Conservation (phyloP, 2,888 invertebrate species). For the Cenopis cana region DNA sequence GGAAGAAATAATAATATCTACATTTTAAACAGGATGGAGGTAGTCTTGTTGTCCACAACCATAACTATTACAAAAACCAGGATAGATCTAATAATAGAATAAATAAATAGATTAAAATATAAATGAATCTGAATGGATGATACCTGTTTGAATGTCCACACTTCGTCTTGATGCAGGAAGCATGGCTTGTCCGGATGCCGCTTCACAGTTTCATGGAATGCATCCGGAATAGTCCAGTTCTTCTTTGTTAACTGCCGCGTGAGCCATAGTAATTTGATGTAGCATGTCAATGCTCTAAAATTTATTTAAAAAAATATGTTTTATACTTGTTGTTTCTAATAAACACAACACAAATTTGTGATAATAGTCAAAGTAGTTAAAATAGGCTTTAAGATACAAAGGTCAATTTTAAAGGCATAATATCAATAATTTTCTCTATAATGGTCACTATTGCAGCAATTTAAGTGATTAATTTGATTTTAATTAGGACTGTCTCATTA, state of each 20-base stretch:
- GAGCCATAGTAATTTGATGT: conserved; percentile 87
- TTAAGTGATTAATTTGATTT: neutral
- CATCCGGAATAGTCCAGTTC: conserved; percentile 90
- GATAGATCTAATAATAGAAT: too few species aligned
- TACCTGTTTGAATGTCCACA: conserved; percentile 94
- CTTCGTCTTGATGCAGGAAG: conserved; percentile 92
- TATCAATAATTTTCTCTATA: neutral
- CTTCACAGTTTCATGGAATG: conserved; percentile 90
- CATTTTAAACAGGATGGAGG: too few species aligned
- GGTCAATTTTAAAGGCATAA: conserved; percentile 36
- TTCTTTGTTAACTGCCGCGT: conserved; percentile 87
- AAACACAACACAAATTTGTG: neutral
- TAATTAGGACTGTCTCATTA: conserved; percentile 4
- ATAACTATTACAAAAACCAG: too few species aligned
- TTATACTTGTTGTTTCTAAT: neutral
- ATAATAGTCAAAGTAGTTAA: too few species aligned
- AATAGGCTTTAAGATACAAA: conserved; percentile 24
- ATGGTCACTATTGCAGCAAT: neutral
- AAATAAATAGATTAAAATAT: too few species aligned
- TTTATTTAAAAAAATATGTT: conserved; percentile 14
- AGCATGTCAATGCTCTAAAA: conserved; percentile 89
- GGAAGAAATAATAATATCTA: too few species aligned
- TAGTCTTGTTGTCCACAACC: too few species aligned
- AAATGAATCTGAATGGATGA: neutral
- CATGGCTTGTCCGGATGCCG: conserved; percentile 93